A percentile compares a stretch with the other conserved stretches of the same genome.
phyloP scores from a whole-genome alignment of 2,797 vertebrate genomes.

The Sebastes hubbsi region DNA sequence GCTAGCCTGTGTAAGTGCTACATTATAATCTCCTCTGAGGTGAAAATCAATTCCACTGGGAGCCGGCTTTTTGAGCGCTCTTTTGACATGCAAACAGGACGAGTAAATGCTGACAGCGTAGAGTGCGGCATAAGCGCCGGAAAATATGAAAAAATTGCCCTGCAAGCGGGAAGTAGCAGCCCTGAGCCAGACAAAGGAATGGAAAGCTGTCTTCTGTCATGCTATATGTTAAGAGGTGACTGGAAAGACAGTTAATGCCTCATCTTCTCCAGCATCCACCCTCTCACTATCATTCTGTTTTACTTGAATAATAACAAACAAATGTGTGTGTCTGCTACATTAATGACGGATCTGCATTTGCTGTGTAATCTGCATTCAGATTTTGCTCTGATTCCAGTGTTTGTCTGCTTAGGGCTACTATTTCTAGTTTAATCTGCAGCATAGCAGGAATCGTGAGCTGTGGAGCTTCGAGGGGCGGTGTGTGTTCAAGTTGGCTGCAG shows the following conservation, averaged over 20 bases:
- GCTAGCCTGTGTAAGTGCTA: background rate
- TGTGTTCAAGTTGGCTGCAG: slow-evolving; percentile 59
- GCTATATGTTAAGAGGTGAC: background rate
- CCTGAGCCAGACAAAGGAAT: slow-evolving; percentile 67
- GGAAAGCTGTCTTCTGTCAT: slow-evolving; percentile 40
- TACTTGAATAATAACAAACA: slow-evolving; percentile 3
- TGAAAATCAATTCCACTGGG: slow-evolving; percentile 37
- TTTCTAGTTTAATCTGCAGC: slow-evolving; percentile 51
- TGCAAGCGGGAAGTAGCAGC: slow-evolving; percentile 42
- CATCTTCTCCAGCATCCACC: background rate
- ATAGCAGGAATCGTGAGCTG: slow-evolving; percentile 41
- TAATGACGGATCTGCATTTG: background rate
- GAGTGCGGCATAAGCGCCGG: slow-evolving; percentile 43
- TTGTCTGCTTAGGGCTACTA: slow-evolving; percentile 6
- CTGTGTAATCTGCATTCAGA: background rate
- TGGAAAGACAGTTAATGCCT: slow-evolving; percentile 18
- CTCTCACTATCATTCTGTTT: slow-evolving; percentile 7
- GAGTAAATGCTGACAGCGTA: slow-evolving; percentile 60
- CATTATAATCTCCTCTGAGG: slow-evolving; percentile 28
- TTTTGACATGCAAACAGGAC: slow-evolving; percentile 4
- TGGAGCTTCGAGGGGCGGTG: slow-evolving; percentile 44
- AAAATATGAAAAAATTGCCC: slow-evolving; percentile 56
- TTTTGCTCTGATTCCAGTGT: background rate
- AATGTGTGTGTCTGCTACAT: background rate
- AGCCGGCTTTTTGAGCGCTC: slow-evolving; percentile 9